phyloP scores from a whole-genome alignment of 2,888 invertebrate genomes.

The Patella pellucida region DNA sequence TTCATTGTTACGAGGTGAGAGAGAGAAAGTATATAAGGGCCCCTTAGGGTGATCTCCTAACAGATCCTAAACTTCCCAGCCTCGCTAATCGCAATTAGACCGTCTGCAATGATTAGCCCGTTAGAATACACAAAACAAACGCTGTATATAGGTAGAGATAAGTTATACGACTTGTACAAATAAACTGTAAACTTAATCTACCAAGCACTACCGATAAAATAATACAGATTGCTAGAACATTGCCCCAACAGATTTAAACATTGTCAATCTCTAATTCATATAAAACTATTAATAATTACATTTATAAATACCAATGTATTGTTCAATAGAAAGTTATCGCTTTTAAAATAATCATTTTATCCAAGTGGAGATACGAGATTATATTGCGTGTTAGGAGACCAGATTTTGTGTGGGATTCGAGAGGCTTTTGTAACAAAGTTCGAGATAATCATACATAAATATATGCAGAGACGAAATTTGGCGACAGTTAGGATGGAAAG shows the following conservation, averaged over 20 bases:
- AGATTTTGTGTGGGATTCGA: background rate
- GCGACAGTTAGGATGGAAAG: conserved; percentile 1
- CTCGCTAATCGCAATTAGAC: conserved; percentile 2
- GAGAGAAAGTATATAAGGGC: conserved; percentile 2
- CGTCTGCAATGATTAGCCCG: background rate
- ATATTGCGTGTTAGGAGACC: background rate
- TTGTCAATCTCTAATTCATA: too few relatives aligned
- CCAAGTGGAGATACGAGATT: conserved; percentile 1
- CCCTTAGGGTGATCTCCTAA: background rate
- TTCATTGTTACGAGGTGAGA: background rate
- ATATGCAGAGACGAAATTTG: conserved; percentile 3
- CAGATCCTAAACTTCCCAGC: background rate
- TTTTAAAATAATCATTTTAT: background rate
- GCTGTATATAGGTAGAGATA: too few relatives aligned
- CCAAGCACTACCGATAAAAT: too few relatives aligned
- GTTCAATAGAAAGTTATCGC: too few relatives aligned
- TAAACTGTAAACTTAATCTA: too few relatives aligned
- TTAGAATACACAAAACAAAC: conserved; percentile 8
- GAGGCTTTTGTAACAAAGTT: conserved; percentile 2
- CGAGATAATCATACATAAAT: conserved; percentile 1
- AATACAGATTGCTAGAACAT: too few relatives aligned
- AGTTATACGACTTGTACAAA: too few relatives aligned
- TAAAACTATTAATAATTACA: too few relatives aligned
- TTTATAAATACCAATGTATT: too few relatives aligned
- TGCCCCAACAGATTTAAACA: too few relatives aligned